Evolutionary conservation across 2,888 invertebrate species (phyloP).

Genomic region (Ennomos erosarius): DNA sequence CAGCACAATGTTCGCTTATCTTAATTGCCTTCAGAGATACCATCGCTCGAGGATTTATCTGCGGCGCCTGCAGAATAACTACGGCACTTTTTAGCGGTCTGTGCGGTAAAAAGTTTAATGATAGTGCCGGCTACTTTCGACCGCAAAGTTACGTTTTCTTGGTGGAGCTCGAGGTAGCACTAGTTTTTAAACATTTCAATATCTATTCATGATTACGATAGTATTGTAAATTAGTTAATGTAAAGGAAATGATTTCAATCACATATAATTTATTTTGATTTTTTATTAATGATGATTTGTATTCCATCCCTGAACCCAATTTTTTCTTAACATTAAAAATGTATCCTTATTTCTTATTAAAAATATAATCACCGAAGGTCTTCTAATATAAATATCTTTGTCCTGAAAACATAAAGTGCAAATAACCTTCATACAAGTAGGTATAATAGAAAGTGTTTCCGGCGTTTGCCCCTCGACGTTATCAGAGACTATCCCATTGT

Average conservation of each 20-base stretch:
- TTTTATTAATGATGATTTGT: too few relatives aligned
- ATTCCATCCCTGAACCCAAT: too few relatives aligned
- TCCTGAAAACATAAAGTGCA: slow-evolving; percentile 2
- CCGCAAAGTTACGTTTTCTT: slow-evolving; percentile 20
- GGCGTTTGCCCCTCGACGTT: slow-evolving; percentile 36
- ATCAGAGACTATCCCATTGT: slow-evolving; percentile 45
- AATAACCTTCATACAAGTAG: slow-evolving; percentile 8
- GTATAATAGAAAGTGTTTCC: slow-evolving; percentile 25
- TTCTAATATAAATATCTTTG: too few relatives aligned
- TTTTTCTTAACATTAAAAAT: too few relatives aligned
- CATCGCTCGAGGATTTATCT: slow-evolving; percentile 76
- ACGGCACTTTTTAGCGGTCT: slow-evolving; percentile 62
- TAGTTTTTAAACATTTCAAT: slow-evolving; percentile 25
- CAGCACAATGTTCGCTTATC: slow-evolving; percentile 77
- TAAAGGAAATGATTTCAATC: too few relatives aligned
- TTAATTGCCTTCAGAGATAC: slow-evolving; percentile 79
- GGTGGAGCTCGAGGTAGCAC: background rate
- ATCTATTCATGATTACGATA: slow-evolving; percentile 45
- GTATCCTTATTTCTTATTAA: too few relatives aligned
- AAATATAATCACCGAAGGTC: too few relatives aligned
- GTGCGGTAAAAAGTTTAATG: slow-evolving; percentile 68
- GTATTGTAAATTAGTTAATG: too few relatives aligned
- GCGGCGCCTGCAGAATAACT: slow-evolving; percentile 59
- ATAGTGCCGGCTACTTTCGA: slow-evolving; percentile 54
- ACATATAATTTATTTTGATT: too few relatives aligned